Base-by-base conservation (phyloP, 2,888 invertebrate genomes). In the Operophtera brumata region DNA sequence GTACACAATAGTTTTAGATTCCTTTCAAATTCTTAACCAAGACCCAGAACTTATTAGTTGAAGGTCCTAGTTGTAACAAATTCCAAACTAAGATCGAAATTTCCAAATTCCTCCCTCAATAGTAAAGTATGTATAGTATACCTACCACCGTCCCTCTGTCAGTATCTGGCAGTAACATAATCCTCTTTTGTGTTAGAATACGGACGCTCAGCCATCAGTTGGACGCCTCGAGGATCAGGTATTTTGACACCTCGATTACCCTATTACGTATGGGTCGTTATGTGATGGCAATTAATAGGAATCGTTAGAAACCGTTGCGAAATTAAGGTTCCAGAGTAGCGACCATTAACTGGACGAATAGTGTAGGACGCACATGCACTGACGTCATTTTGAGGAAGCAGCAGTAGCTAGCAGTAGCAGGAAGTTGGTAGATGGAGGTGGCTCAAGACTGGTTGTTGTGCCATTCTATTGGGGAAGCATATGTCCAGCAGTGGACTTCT, bases 231-330 rank as follows among this genome's bases (percentile, higher is more conserved):
- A 65, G 65, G 64, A 59, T 60, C 61, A 60, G 59, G 67, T 73
- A 71, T 75, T 74, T 67, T 74, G 72, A 76, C 76, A 75, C 73
- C 69, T 73, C 56, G 50, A 54, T 59, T 47, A 59, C 57, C 54
- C 14, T 54, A 70, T 69, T 75, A 70, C 49, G 68, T 73, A 45
- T 69, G 34, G 45, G 14, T 40, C 30, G 47, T 40, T 34, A 47
- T 45, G 52, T 50, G 56, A 66, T 66, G 54, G 64, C 42, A 13
- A 64, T 64, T 57, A 41, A 8, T 30, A 8, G 30, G 30, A 30
- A 30, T 28, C 6, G 28, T 28, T 28, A 28, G 6, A 9, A 28
- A 20, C 20, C 20, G 4, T 20, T 20, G 4, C 2, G 20, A 4
- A 20, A 20, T 20, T 3, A 20, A 20, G 20, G 20, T 20, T 20